Evolutionary conservation across 2,797 vertebrate species (phyloP), one percentile per base, ranked within the genome.

Genomic region (Semaprochilodus insignis): DNA sequence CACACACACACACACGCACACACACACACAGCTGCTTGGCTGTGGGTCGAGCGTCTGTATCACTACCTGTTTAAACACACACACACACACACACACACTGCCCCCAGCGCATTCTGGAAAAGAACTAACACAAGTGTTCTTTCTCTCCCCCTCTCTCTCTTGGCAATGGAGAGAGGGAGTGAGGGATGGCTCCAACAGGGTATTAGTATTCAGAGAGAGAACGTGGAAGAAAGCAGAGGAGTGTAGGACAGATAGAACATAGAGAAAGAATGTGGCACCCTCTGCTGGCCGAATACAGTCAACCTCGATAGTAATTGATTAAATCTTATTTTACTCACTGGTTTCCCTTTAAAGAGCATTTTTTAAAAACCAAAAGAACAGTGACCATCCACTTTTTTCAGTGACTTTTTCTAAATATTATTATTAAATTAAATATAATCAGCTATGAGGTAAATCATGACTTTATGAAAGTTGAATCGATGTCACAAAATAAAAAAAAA

Each of bases 131-230:
- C 91, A 91, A 91, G 89, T 91, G 90, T 86, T 83, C 90, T 60
- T 90, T 90, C 88, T 86, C 90, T 78, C 62, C 79, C 85, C 91
- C 91, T 86, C 75, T 78, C 71, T 83, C 78, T 75, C 86, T 80
- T 91, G 86, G 93, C 91, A 91, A 77, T 86, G 90, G 86, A 88
- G 89, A 91, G 83, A 85, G 81, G 72, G 80, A 91, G 91, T 83
- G 91, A 92, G 92, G 91, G 93, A 92, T 90, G 92, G 90, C 90
- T 90, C 90, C 87, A 85, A 91, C 86, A 44, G 90, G 90, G 91
- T 91, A 95, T 95, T 94, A 94, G 94, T 93, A 94, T 95, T 93
- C 93, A 93, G 92, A 91, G 93, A 86, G 92, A 93, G 92, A 90
- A 79, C 83, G 44, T 84, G 90, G 71, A 83, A 51, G 51, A 80